A percentile compares a stretch with the other conserved stretches of the same genome.
phyloP scores from a whole-genome alignment of 2,888 invertebrate genomes.

The Biston betularia region DNA sequence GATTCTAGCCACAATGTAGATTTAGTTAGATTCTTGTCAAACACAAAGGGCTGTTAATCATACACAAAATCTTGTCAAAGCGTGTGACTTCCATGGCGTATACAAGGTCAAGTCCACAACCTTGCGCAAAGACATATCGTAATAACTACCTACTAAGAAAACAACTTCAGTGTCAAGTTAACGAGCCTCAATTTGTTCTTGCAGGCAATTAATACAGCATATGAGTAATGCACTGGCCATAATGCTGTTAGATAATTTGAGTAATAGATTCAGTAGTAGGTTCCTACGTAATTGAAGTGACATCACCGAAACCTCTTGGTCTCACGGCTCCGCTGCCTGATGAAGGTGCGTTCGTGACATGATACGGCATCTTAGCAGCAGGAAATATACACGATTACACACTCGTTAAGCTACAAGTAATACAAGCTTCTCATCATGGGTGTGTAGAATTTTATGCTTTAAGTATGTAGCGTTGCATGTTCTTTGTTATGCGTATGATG shows the following conservation, averaged over 20 bases:
- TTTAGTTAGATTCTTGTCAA: neutral
- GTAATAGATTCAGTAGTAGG: constrained; percentile 49
- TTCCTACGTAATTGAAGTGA: constrained; percentile 60
- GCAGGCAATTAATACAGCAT: constrained; percentile 34
- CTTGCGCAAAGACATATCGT: constrained; percentile 30
- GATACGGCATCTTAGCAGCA: constrained; percentile 65
- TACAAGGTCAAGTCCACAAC: constrained; percentile 35
- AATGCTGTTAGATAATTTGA: constrained; percentile 60
- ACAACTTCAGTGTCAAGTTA: constrained; percentile 30
- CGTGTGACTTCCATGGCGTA: constrained; percentile 24
- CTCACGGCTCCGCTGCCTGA: constrained; percentile 63
- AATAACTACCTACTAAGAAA: constrained; percentile 26
- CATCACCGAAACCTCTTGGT: constrained; percentile 69
- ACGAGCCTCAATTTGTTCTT: constrained; percentile 39
- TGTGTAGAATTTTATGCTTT: constrained; percentile 39
- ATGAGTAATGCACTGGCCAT: constrained; percentile 56
- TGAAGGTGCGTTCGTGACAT: constrained; percentile 70
- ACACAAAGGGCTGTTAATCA: constrained; percentile 22
- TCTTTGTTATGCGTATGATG: constrained; percentile 32
- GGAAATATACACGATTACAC: constrained; percentile 61
- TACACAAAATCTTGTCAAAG: constrained; percentile 8
- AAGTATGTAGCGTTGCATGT: constrained; percentile 39
- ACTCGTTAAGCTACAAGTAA: constrained; percentile 41
- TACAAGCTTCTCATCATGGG: constrained; percentile 37
- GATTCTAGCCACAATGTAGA: neutral